A percentile compares a stretch with the other conserved stretches of the same genome.
phyloP scores from a whole-genome alignment of 2,113 vertebrate genomes.

The Gallinago jamesoni region DNA sequence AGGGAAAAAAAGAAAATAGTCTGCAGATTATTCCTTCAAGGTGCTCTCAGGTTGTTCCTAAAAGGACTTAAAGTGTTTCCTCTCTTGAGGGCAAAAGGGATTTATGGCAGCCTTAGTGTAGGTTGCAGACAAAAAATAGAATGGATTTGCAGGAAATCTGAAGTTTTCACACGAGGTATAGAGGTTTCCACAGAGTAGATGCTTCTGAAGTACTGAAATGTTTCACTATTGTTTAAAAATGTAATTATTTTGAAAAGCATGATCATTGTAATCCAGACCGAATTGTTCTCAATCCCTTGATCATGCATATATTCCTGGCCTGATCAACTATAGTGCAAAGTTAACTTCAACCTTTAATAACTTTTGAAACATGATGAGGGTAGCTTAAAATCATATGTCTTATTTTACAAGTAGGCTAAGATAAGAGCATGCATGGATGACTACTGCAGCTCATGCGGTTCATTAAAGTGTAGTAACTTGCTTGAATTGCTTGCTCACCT shows the following conservation, averaged over 20 bases:
- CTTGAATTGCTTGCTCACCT: background rate
- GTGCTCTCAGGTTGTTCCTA: background rate
- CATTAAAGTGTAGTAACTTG: background rate
- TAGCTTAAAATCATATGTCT: background rate
- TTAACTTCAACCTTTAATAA: background rate
- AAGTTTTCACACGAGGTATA: background rate
- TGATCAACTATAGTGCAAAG: background rate
- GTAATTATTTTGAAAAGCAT: background rate
- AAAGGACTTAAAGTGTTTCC: background rate
- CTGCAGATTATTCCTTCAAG: background rate
- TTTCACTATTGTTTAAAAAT: background rate
- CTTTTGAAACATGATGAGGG: background rate
- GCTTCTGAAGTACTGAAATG: background rate
- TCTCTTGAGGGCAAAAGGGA: background rate
- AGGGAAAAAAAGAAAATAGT: background rate
- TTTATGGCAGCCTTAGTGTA: background rate
- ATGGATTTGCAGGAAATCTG: background rate
- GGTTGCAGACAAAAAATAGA: background rate
- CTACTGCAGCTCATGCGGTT: background rate
- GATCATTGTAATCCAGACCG: accelerated
- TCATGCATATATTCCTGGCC: background rate
- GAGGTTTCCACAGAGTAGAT: background rate
- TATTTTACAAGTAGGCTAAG: background rate
- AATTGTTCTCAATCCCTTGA: background rate
- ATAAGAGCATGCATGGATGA: background rate